phyloP scores from a whole-genome alignment of 2,888 invertebrate genomes.

The Catocala nupta region DNA sequence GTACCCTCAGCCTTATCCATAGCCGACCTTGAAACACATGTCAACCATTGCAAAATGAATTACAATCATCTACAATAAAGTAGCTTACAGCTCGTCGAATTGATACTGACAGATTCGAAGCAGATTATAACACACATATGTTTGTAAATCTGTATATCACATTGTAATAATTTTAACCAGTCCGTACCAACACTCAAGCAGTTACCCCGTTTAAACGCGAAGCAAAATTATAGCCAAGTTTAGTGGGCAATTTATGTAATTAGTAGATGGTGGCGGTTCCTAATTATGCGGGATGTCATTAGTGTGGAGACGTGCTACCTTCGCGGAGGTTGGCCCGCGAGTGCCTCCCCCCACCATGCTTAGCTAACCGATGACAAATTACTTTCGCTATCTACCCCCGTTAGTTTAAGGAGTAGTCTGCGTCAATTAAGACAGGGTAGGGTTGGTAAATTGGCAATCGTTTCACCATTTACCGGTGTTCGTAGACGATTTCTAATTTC shows the following conservation, averaged over 20 bases:
- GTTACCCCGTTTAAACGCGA: slow-evolving; percentile 62
- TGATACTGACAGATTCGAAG: neutral
- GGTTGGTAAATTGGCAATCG: slow-evolving; percentile 86
- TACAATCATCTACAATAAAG: no score
- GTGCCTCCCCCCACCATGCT: slow-evolving; percentile 66
- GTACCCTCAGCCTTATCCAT: no score
- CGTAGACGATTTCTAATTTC: slow-evolving; percentile 78
- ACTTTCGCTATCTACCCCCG: slow-evolving; percentile 77
- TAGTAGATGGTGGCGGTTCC: slow-evolving; percentile 82
- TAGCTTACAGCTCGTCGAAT: neutral
- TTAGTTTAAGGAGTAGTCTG: slow-evolving; percentile 83
- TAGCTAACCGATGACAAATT: slow-evolving; percentile 87
- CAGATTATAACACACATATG: slow-evolving; percentile 14
- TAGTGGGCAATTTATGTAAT: slow-evolving; percentile 85
- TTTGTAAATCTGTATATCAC: slow-evolving; percentile 41
- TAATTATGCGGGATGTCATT: slow-evolving; percentile 86
- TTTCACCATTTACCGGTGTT: slow-evolving; percentile 81
- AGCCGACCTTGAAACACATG: no score
- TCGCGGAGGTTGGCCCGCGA: slow-evolving; percentile 64
- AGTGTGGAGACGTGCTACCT: slow-evolving; percentile 76
- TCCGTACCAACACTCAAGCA: slow-evolving; percentile 53
- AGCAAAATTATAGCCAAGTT: slow-evolving; percentile 80
- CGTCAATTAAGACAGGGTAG: slow-evolving; percentile 84
- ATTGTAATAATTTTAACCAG: slow-evolving; percentile 51
- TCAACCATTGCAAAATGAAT: no score